Conservation (phyloP, 2,113 vertebrate genomes). For the Hyperoodon ampullatus region DNA sequence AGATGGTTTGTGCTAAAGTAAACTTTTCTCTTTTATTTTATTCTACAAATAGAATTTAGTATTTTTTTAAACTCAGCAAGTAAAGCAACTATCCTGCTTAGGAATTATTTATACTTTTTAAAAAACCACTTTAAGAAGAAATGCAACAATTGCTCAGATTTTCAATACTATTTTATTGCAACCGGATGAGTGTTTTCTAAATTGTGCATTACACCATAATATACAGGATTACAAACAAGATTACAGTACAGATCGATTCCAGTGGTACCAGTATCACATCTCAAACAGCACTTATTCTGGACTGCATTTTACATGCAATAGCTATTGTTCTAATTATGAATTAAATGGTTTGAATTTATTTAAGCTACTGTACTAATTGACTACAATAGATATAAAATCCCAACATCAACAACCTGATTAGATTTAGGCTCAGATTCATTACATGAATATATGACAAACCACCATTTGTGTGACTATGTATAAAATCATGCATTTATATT, state of each 20-base stretch:
- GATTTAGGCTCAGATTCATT: constrained; percentile 86
- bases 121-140: constrained; percentile 85
- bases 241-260: constrained; percentile 90
- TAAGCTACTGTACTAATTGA: constrained; percentile 89
- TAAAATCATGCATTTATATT: constrained; percentile 87
- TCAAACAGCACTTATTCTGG: constrained; percentile 90
- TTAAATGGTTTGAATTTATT: constrained; percentile 87
- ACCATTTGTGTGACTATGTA: constrained; percentile 84
- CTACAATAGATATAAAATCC: constrained; percentile 87
- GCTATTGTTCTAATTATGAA: constrained; percentile 90
- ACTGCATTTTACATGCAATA: constrained; percentile 92
- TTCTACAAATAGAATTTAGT: constrained; percentile 85
- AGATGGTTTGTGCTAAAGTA: background rate
- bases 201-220: constrained; percentile 91
- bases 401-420: constrained; percentile 87
- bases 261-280: constrained; percentile 89
- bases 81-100: constrained; percentile 84
- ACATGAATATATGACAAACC: constrained; percentile 85
- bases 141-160: constrained; percentile 86
- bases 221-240: constrained; percentile 92
- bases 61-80: constrained; percentile 84
- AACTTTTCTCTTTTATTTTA: constrained; percentile 80
- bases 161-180: constrained; percentile 88
- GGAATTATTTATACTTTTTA: constrained; percentile 84
- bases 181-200: constrained; percentile 86